These are phyloP conservation scores for Ladona fulva DNA, from an alignment of 1,140 invertebrate genomes.

Conservation along the genomic window DNA sequence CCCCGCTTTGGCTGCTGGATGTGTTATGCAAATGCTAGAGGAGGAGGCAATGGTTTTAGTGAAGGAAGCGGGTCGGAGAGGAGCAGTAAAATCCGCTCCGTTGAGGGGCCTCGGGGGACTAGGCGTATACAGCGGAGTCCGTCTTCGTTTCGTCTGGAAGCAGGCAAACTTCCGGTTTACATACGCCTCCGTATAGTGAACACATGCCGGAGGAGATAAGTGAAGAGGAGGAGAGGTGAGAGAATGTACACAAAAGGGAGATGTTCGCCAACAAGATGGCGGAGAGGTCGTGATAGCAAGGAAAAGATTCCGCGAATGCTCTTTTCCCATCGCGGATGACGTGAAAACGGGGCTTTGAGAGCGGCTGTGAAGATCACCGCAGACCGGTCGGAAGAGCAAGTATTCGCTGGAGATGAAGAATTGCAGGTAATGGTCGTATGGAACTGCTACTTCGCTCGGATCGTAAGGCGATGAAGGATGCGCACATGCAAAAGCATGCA, in stretches of 20 bases:
- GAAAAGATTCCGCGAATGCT: no score
- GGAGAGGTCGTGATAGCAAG: no score
- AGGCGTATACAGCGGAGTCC: background rate
- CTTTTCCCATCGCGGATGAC: no score
- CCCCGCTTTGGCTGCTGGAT: background rate
- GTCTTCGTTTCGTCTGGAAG: background rate
- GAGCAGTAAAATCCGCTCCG: background rate
- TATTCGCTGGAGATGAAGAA: no score
- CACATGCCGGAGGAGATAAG: background rate
- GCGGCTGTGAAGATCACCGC: no score
- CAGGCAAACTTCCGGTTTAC: background rate
- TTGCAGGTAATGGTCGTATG: no score
- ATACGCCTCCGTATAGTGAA: background rate
- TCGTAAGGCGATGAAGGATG: no score
- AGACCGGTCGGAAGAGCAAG: no score
- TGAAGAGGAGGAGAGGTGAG: background rate
- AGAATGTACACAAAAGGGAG: background rate
- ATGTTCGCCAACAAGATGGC: background rate
- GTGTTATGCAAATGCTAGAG: background rate
- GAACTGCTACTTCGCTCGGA: no score
- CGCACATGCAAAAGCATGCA: no score
- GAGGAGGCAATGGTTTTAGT: background rate
- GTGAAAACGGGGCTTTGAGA: no score
- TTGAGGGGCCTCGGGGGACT: background rate
- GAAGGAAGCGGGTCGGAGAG: background rate